A percentile compares a stretch with the other conserved stretches of the same genome.
These are phyloP conservation scores for Ia io DNA, from an alignment of 2,113 vertebrate genomes.

Conservation along the genomic window DNA sequence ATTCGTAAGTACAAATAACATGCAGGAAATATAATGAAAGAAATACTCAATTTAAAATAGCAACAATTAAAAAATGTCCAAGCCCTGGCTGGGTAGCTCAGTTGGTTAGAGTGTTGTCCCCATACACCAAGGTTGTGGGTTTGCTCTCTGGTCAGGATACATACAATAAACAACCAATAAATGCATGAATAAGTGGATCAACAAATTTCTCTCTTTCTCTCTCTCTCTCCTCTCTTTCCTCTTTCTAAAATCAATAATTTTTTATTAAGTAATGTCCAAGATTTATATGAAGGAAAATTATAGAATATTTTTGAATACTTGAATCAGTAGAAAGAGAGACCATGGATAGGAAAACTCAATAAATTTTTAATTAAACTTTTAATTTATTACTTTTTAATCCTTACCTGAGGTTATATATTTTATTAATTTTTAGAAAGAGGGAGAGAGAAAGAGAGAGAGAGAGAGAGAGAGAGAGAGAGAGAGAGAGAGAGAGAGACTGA, in stretches of 20 bases:
- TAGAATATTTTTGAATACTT: background rate
- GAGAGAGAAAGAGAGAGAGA: background rate
- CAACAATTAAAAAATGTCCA: background rate
- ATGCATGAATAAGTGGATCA: background rate
- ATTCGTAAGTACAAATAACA: conserved; percentile 21
- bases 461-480: too few species aligned
- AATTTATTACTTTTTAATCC: background rate
- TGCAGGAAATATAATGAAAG: background rate
- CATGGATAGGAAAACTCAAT: background rate
- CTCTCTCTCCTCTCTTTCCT: too few species aligned
- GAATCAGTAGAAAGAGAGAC: background rate
- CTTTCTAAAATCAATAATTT: background rate
- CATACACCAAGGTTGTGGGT: background rate
- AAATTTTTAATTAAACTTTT: background rate
- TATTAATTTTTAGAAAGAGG: background rate
- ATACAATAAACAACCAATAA: background rate
- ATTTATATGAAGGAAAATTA: background rate
- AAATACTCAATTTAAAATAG: background rate
- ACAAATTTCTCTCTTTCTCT: background rate
- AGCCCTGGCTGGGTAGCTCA: background rate
- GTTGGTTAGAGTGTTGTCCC: background rate
- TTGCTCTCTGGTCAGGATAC: background rate
- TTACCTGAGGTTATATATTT: background rate
- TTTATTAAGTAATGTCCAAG: background rate
- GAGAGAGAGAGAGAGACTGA: background rate